These are phyloP conservation scores for Omphaloscelis lunosa DNA, from an alignment of 2,888 invertebrate genomes.

Conservation along the genomic window DNA sequence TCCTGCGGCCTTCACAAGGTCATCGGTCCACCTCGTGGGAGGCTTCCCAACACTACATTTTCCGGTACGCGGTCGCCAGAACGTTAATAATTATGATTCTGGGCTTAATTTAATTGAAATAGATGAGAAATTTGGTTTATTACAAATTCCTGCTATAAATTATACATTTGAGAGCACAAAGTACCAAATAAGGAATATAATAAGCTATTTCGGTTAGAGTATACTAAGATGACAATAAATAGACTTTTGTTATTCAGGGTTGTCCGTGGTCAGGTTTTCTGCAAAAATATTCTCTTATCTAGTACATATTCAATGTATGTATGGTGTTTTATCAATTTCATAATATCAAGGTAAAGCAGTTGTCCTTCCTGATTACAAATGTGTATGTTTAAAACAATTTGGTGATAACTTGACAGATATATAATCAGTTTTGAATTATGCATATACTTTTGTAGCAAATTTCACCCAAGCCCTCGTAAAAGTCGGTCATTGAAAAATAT, in stretches of 20 bases:
- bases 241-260: slow-evolving; percentile 10
- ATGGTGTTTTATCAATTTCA: no score
- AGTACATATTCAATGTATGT: background rate
- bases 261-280: slow-evolving; percentile 2
- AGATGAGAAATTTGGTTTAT: background rate
- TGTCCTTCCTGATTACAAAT: slow-evolving; percentile 21
- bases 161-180: background rate
- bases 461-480: background rate
- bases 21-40: no score
- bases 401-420: background rate
- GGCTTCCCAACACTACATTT: no score
- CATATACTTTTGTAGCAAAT: background rate
- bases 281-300: background rate
- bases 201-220: slow-evolving; percentile 7
- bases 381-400: background rate
- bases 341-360: background rate
- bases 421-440: background rate
- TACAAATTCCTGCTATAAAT: background rate
- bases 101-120: background rate
- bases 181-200: slow-evolving; percentile 11
- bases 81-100: background rate
- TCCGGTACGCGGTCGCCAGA: no score
- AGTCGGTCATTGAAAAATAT: slow-evolving; percentile 22
- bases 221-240: slow-evolving; percentile 5
- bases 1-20: no score